Percentiles rank a stretch among this genome's conserved stretches.
Conservation (phyloP, 2,888 invertebrate species). For the Xestobium rufovillosum region DNA sequence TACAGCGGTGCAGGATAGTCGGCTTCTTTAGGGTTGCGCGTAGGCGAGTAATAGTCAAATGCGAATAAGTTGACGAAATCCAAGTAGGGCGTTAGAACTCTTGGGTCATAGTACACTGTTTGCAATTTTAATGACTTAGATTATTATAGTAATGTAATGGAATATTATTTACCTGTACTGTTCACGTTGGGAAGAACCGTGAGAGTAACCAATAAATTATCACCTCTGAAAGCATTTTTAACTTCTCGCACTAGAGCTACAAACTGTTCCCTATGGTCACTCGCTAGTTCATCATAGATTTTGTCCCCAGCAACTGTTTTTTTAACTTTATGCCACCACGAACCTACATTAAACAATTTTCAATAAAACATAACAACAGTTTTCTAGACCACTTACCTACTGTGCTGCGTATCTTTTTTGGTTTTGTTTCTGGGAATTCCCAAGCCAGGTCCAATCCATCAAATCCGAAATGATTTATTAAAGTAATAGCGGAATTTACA, state of each 20-base stretch:
- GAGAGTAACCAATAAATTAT: constrained; percentile 58
- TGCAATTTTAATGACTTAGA: too few species aligned
- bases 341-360: constrained; percentile 40
- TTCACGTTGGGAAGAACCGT: constrained; percentile 74
- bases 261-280: constrained; percentile 75
- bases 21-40: constrained; percentile 68
- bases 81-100: constrained; percentile 64
- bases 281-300: constrained; percentile 69
- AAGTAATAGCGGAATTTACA: constrained; percentile 64
- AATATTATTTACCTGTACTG: constrained; percentile 50
- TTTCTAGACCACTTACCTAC: constrained; percentile 37
- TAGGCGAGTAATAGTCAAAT: constrained; percentile 71
- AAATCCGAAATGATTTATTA: constrained; percentile 71
- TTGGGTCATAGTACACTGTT: constrained; percentile 72
- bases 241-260: constrained; percentile 68
- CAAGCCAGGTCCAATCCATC: constrained; percentile 83
- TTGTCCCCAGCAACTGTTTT: constrained; percentile 61
- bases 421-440: constrained; percentile 74
- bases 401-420: constrained; percentile 65
- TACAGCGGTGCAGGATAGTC: constrained; percentile 71
- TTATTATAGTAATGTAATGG: constrained; percentile 1
- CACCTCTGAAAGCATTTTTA: constrained; percentile 62
- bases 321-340: constrained; percentile 69
- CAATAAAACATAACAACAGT: too few species aligned
- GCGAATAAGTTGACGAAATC: constrained; percentile 73